Percentiles rank a stretch among this genome's conserved stretches.
Evolutionary conservation across 2,113 vertebrate species (phyloP).

Genomic region (Pterophyllum scalare): DNA sequence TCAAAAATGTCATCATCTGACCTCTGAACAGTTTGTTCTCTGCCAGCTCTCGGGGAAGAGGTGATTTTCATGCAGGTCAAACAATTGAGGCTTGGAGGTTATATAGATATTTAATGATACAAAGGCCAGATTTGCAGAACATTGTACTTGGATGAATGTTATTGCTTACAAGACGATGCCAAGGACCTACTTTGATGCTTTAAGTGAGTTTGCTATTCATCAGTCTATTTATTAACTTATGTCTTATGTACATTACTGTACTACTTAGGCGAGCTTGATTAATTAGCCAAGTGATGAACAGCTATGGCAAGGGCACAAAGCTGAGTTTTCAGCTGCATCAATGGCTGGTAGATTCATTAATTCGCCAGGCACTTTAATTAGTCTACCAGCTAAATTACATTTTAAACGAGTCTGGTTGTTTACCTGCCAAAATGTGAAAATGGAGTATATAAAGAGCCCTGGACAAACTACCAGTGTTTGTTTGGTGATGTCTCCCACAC

Average conservation of each 20-base stretch:
- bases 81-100: not conserved
- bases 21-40: not conserved
- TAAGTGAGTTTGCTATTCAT: not conserved
- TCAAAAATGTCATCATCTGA: not conserved
- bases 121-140: not conserved
- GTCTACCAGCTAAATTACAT: constrained; percentile 1
- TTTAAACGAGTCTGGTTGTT: constrained; percentile 7
- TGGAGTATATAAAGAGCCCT: not conserved
- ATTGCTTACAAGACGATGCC: not conserved
- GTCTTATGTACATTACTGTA: not conserved
- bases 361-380: not conserved
- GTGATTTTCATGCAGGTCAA: not conserved
- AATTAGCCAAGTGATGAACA: not conserved
- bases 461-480: not conserved
- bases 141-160: not conserved
- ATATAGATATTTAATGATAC: not conserved
- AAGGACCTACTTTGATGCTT: not conserved
- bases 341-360: constrained; percentile 6
- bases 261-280: not conserved
- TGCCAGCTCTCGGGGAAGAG: not conserved
- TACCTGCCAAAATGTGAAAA: not conserved
- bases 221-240: not conserved
- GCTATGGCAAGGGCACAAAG: not conserved
- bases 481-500: not conserved
- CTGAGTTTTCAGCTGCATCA: not conserved